Evolutionary conservation across 2,797 vertebrate genomes (phyloP).

Genomic region (Alcedo atthis): DNA sequence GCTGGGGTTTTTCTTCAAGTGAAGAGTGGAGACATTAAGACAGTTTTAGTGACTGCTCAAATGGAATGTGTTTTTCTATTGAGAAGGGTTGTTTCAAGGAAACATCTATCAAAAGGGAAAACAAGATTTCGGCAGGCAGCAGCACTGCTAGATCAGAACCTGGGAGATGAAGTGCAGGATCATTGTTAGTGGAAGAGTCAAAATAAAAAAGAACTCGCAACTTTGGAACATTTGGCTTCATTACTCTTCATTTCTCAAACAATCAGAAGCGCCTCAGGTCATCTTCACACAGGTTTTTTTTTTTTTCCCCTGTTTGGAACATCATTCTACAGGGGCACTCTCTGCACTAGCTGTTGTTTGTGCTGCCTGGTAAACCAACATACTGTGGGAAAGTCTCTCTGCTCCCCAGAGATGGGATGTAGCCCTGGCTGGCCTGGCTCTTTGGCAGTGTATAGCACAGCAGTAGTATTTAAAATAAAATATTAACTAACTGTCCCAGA

Average conservation of each 20-base stretch:
- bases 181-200: background rate
- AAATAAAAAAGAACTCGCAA: conserved; percentile 36
- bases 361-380: background rate
- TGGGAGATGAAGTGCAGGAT: background rate
- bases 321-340: background rate
- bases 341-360: background rate
- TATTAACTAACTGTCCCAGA: background rate
- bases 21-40: conserved; percentile 7
- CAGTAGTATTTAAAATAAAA: background rate
- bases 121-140: conserved; percentile 22
- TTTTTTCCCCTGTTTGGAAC: background rate
- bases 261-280: conserved; percentile 32
- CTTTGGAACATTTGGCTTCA: conserved; percentile 41
- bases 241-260: conserved; percentile 41
- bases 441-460: background rate
- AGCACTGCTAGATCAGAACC: conserved; percentile 16
- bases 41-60: conserved; percentile 47
- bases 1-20: background rate
- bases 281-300: background rate
- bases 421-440: background rate
- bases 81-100: conserved; percentile 43
- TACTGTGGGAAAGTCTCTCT: background rate
- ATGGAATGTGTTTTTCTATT: conserved; percentile 34
- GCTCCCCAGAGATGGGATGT: background rate
- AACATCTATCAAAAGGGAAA: conserved; percentile 49